Evolutionary conservation across 2,888 invertebrate genomes (phyloP).

Genomic region (Trichogramma evanescens): DNA sequence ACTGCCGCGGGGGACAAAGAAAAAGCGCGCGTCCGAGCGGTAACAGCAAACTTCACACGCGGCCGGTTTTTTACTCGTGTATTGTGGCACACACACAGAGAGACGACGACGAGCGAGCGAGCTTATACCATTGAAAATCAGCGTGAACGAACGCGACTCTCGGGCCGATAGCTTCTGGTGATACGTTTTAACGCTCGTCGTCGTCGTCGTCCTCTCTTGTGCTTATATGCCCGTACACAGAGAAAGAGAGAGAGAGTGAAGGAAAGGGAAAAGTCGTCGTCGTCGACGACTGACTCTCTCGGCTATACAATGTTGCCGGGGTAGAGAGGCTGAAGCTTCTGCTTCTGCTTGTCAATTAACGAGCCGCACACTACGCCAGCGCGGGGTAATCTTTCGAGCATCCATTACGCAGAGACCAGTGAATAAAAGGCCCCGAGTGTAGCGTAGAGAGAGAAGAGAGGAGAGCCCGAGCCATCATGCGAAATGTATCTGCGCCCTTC

Average conservation of each 20-base stretch:
- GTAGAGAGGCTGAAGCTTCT: constrained; percentile 29
- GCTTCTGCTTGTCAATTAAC: constrained; percentile 43
- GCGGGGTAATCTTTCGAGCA: constrained; percentile 42
- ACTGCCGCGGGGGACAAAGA: too few species aligned
- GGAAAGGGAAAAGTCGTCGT: constrained; percentile 45
- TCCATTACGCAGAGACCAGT: constrained; percentile 30
- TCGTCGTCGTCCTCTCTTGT: too few species aligned
- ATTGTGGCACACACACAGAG: constrained; percentile 26
- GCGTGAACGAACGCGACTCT: constrained; percentile 26
- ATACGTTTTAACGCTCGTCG: constrained; percentile 32
- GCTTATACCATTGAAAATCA: constrained; percentile 47
- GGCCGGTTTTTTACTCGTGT: constrained; percentile 19
- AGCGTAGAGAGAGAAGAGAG: constrained; percentile 20
- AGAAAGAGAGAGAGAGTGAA: constrained; percentile 35
- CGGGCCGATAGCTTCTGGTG: constrained; percentile 44
- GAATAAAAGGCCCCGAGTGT: too few species aligned
- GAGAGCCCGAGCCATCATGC: constrained; percentile 24
- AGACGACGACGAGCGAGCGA: constrained; percentile 41
- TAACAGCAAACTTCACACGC: too few species aligned
- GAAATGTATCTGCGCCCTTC: constrained; percentile 29
- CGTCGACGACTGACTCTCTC: constrained; percentile 20
- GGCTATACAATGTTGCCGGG: constrained; percentile 24
- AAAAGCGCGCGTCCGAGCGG: too few species aligned
- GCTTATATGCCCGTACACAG: too few species aligned
- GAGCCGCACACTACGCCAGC: constrained; percentile 13